These are phyloP conservation scores for Chrysolina oricalcia DNA, from an alignment of 2,888 invertebrate species.

Conservation along the genomic window DNA sequence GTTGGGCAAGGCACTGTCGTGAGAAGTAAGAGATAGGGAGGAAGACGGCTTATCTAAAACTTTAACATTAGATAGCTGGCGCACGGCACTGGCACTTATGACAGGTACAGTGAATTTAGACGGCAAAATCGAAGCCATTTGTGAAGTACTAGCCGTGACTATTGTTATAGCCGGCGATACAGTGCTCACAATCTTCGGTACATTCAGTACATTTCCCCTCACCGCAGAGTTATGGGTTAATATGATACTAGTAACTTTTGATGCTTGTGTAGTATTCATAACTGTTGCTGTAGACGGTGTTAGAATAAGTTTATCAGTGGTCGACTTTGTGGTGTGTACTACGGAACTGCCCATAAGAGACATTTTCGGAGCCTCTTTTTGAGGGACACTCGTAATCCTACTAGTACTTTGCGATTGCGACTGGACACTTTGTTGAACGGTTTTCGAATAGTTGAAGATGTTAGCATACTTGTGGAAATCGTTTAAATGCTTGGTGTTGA, in stretches of 20 bases:
- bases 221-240: slow-evolving; percentile 62
- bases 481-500: slow-evolving; percentile 65
- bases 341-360: slow-evolving; percentile 61
- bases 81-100: slow-evolving; percentile 70
- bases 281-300: slow-evolving; percentile 64
- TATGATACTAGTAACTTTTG: slow-evolving; percentile 66
- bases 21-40: slow-evolving; percentile 74
- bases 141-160: slow-evolving; percentile 68
- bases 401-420: slow-evolving; percentile 40
- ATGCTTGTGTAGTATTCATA: slow-evolving; percentile 55
- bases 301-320: slow-evolving; percentile 61
- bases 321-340: slow-evolving; percentile 50
- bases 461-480: slow-evolving; percentile 69
- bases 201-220: slow-evolving; percentile 64
- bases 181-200: slow-evolving; percentile 66
- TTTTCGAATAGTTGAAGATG: slow-evolving; percentile 51
- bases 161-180: slow-evolving; percentile 68
- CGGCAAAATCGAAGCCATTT: slow-evolving; percentile 68
- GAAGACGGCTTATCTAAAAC: slow-evolving; percentile 72
- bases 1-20: slow-evolving; percentile 77
- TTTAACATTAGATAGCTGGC: slow-evolving; percentile 69
- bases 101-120: slow-evolving; percentile 69
- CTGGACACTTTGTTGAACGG: slow-evolving; percentile 55
- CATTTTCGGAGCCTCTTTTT: slow-evolving; percentile 60
- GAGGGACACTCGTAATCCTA: slow-evolving; percentile 48